Evolutionary conservation across 2,113 vertebrate genomes (phyloP), one percentile per base, ranked within the genome.

Genomic region (Polypterus senegalus): DNA sequence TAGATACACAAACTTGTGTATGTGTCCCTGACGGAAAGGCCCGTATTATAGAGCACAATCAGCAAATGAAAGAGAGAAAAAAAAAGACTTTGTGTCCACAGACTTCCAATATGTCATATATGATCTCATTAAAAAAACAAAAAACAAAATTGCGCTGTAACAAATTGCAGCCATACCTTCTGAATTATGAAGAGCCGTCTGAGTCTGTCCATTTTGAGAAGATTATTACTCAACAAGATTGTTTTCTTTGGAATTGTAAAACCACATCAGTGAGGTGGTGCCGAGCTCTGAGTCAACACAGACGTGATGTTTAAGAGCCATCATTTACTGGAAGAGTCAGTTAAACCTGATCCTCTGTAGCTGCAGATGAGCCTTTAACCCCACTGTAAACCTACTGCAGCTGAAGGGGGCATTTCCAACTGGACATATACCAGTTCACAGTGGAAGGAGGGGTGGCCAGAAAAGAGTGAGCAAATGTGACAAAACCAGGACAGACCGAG

Each of bases 181-280:
- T 81, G 78, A 84, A 88, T 85, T 86, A 86, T 74, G 75, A 65
- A 4, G 69, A 69, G 68, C 70, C 74, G 65, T 70, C 66, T 69
- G 66, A 60, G 61, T 54, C 56, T 48, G 65, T 47, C 49, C 43
- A 46, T 49, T 58, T 47, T 11, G 59, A 63, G 67, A 60, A 49
- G 61, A 62, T 65, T 74, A 65, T 74, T 63, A 63, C 65, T 65
- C 60, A 59, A 58, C 60, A 62, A 63, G 47, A 7, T 69, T 82
- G 80, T 85, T 85, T 86, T 81, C 77, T 81, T 81, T 86, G 83
- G 85, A 88, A 88, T 79, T 84, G 83, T 83, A 84, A 81, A 85
- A 27, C 27, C 27, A 27, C 84, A 77, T 83, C 77, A 81, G 74
- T 68, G 54, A 63, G 81, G 73, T 27, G 27, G 27, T 27, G 27